Base-by-base conservation (phyloP, 2,888 invertebrate species). In the Conops quadrifasciatus region DNA sequence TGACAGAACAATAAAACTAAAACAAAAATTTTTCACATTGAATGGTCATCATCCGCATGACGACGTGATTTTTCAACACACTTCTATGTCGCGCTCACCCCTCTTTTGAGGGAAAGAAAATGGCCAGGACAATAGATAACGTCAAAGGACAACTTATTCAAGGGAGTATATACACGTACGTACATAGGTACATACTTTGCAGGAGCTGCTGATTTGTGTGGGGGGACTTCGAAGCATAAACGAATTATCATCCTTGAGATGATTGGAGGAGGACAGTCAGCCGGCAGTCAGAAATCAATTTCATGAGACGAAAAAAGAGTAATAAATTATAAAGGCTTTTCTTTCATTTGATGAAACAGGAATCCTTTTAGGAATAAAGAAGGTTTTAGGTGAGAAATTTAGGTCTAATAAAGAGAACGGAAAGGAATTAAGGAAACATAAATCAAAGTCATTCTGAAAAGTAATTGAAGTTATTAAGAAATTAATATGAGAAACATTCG, bases 281-380 rank as follows among this genome's bases (percentile, higher is more conserved):
- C n/a, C 60, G 63, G 62, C 60, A 63, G 51, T 51, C 53, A 58
- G 67, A 75, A 72, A 75, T 75, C 74, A 75, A 77, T 76, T 75
- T 75, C 73, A 76, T 75, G 67, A 78, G 9, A 36, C 9, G 36
- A 36, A 36, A 36, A 16, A 74, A 73, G 76, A 81, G 79, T 82
- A 82, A 82, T 84, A 83, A 82, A 83, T 83, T 81, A 83, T 83
- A 78, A 74, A 79, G 77, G 72, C 74, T 68, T 73, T 75, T 77
- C 77, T 77, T 36, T 83, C 81, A 83, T 83, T 82, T 84, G 83
- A 78, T 82, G 84, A 83, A 82, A 82, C 78, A 77, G 75, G 79
- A 77, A 76, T 75, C 65, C 69, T 36, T 36, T 36, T 9, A 59
- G 77, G 74, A 79, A 81, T 81, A 80, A n/a, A 80, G 74, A 59